phyloP scores from a whole-genome alignment of 2,888 invertebrate genomes.

The Electrophaes corylata region DNA sequence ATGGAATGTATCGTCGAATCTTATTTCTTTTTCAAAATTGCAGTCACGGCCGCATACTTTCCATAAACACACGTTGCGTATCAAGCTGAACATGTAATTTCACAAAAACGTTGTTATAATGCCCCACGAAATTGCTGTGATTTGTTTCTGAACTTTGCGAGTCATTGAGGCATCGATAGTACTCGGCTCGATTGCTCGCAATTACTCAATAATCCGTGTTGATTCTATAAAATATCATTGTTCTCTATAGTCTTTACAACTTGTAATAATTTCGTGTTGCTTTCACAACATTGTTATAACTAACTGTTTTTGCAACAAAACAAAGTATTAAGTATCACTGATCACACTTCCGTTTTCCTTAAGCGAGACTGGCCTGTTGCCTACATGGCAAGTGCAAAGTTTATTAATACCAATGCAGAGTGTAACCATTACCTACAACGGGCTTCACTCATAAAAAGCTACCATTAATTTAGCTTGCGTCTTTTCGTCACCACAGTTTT shows the following conservation, averaged over 20 bases:
- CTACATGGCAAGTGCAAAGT: background rate
- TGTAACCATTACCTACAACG: constrained; percentile 25
- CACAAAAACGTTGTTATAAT: constrained; percentile 75
- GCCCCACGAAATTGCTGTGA: constrained; percentile 74
- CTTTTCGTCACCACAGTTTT: constrained; percentile 55
- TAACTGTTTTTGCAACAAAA: constrained; percentile 20
- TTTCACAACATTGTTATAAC: constrained; percentile 44
- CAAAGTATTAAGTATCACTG: constrained; percentile 1
- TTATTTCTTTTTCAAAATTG: constrained; percentile 50
- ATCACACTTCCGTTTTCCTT: constrained; percentile 25
- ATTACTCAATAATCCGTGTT: constrained; percentile 73
- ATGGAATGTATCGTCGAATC: constrained; percentile 26
- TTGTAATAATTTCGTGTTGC: constrained; percentile 46
- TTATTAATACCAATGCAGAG: background rate
- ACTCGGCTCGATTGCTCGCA: constrained; percentile 56
- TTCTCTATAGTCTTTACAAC: constrained; percentile 32
- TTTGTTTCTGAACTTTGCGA: constrained; percentile 68
- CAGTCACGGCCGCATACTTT: constrained; percentile 57
- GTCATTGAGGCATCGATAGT: constrained; percentile 58
- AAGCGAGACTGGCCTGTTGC: constrained; percentile 7
- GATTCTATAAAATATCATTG: constrained; percentile 63
- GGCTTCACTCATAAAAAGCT: constrained; percentile 39
- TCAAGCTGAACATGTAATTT: constrained; percentile 68
- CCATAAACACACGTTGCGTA: constrained; percentile 69
- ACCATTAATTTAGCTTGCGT: constrained; percentile 50